Evolutionary conservation across 1,140 invertebrate genomes (phyloP), one percentile per base, ranked within the genome.

Genomic region (Nymphalis io): DNA sequence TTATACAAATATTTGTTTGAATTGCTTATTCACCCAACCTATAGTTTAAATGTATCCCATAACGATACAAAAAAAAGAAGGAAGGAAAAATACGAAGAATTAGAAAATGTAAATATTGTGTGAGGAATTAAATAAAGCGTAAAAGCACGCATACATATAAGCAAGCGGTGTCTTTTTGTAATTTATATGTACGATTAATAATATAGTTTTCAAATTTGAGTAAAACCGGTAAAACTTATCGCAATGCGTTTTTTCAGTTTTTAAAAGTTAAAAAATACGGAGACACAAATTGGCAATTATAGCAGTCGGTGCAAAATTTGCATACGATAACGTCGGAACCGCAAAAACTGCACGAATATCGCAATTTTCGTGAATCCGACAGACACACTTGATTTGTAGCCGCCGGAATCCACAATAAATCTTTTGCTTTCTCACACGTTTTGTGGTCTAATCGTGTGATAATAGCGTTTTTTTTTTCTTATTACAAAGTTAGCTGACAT

Each of bases 361-460:
- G 75, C 72, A 82, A 81, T 84, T 85, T 80, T 79, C 76, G 75
- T 80, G 78, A 85, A 79, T 83, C 81, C 72, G 83, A 82, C 82
- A 79, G 73, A 63, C 40, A 38, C 68, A 74, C 76, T 85, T 85
- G 83, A 85, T 85, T 85, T 83, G 82, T 85, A 73, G 77, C 73
- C 66, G 73, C 60, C 70, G 65, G 81, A 83, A 81, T 77, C 79
- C 79, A 75, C 78, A 72, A 85, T 84, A 85, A 84, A 85, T 85
- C 82, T 81, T 75, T 75, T 70, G 58, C 61, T 74, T 83, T 78
- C 75, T 68, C 67, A 74, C 80, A 72, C 71, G 69, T 76, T 51
- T 39, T 70, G 68, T 74, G 74, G 68, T 58, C 27, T 33, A 60
- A 79, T 42, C n/a, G 8, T 23, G 27, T 1, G 76, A 58, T 70